Evolutionary conservation across 2,888 invertebrate genomes (phyloP).

Genomic region (Hirtodrosophila duncani): DNA sequence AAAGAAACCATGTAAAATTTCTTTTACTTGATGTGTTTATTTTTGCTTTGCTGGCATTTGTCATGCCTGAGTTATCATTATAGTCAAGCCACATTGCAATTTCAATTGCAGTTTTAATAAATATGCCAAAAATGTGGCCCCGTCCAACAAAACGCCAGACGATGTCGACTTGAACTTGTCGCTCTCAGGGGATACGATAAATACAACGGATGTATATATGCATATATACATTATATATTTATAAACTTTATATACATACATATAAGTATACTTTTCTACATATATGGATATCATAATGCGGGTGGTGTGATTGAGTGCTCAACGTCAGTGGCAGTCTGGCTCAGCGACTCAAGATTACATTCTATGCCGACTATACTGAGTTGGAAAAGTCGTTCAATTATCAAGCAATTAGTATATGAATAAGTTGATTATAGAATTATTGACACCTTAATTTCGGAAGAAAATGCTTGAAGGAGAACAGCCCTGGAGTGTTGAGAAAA

Average conservation of each 20-base stretch:
- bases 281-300: conserved; percentile 17
- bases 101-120: conserved; percentile 23
- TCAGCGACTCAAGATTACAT: no score
- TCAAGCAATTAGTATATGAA: no score
- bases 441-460: no score
- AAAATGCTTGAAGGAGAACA: no score
- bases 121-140: conserved; percentile 30
- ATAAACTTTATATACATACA: neutral
- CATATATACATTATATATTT: neutral
- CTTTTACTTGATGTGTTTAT: conserved; percentile 54
- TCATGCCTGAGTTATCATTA: conserved; percentile 28
- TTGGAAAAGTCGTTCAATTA: neutral
- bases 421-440: no score
- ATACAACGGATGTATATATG: conserved; percentile 49
- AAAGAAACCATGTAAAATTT: conserved; percentile 39
- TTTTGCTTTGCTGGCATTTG: conserved; percentile 30
- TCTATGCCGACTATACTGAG: conserved; percentile 1
- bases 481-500: no score
- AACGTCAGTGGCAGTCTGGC: no score
- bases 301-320: conserved; percentile 31
- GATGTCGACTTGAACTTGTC: conserved; percentile 9
- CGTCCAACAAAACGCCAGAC: neutral
- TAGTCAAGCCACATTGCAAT: conserved; percentile 17
- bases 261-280: conserved; percentile 37
- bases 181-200: no score